phyloP scores from a whole-genome alignment of 1,140 invertebrate genomes.

The Diorhabda sublineata region DNA sequence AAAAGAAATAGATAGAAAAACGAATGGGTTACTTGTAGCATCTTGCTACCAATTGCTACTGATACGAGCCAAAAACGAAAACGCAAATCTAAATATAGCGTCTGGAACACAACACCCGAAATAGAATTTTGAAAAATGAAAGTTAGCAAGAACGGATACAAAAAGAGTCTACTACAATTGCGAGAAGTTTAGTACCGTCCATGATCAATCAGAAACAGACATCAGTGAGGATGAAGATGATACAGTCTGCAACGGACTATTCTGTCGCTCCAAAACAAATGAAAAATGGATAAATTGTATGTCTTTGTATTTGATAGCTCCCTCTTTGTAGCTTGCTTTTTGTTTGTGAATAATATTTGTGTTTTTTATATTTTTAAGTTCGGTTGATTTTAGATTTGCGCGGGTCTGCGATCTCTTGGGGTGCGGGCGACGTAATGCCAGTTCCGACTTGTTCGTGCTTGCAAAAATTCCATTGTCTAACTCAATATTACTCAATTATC shows the following conservation, averaged over 20 bases:
- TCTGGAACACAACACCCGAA: background rate
- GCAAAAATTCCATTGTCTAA: too few relatives aligned
- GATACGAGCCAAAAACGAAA: background rate
- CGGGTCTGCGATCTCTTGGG: too few relatives aligned
- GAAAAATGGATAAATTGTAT: slow-evolving; percentile 13
- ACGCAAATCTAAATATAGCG: slow-evolving; percentile 4
- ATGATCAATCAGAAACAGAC: slow-evolving; percentile 1
- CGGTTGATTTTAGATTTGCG: too few relatives aligned
- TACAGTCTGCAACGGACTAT: slow-evolving; percentile 5
- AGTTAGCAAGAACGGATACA: slow-evolving; percentile 5
- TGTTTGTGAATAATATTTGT: too few relatives aligned
- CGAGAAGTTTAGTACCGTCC: background rate
- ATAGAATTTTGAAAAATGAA: too few relatives aligned
- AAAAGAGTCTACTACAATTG: background rate
- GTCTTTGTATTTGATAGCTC: slow-evolving; percentile 5
- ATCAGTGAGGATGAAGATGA: background rate
- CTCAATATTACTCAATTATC: too few relatives aligned
- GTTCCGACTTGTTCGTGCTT: too few relatives aligned
- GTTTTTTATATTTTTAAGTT: too few relatives aligned
- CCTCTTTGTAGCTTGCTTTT: slow-evolving; percentile 5
- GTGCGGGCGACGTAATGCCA: too few relatives aligned
- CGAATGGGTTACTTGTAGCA: background rate
- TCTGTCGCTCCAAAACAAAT: slow-evolving; percentile 2
- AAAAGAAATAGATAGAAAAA: slow-evolving; percentile 4
- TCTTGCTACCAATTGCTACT: background rate